Evolutionary conservation across 2,888 invertebrate species (phyloP), one percentile per base, ranked within the genome.

Genomic region (Heliconius hortense): DNA sequence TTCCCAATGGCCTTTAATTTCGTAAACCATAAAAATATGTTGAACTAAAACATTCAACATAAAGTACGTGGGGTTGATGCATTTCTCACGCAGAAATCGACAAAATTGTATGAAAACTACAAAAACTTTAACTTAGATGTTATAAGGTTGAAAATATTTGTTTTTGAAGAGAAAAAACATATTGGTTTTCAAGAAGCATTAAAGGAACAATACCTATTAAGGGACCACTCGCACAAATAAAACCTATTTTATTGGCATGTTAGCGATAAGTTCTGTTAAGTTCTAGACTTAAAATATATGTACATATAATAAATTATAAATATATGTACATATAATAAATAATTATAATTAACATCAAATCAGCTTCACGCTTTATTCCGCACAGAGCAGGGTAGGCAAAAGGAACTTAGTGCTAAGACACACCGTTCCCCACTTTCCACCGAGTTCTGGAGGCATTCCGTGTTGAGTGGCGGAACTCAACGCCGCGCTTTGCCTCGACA

Each of bases 1-100:
- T 39, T 26, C 35, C 69, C 53, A 35, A 48, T 21, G 56, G 56
- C 56, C n/a, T 70, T 70, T 75, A 70, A 75, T 75, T 66, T 70
- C 64, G 64, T 66, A 75, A 75, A 75, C 75, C 70, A 75, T 75
- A 75, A 75, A 71, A 75, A 75, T 71, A 75, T 75, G 74, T 59
- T 64, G 63, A 75, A 59, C 64, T 64, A 56, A 70, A 75, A 75
- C 74, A 75, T 63, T 75, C 70, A 31, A 24, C 48, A 73, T 62
- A 72, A 43, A 66, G 35, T n/a, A 39, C 48, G 56, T 75, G 63
- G 74, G 74, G 69, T 74, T 48, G 39, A 28, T 63, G 70, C 56
- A 64, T 69, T 75, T 77, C 72, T 72, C 75, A 75, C 72, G 75
- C 64, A 64, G 35, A 66, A n/a, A 72, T 63, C 31, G 69, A 69